These are phyloP conservation scores for Hydrocynus forskahlii DNA, from an alignment of 2,797 vertebrate species.

Conservation along the genomic window DNA sequence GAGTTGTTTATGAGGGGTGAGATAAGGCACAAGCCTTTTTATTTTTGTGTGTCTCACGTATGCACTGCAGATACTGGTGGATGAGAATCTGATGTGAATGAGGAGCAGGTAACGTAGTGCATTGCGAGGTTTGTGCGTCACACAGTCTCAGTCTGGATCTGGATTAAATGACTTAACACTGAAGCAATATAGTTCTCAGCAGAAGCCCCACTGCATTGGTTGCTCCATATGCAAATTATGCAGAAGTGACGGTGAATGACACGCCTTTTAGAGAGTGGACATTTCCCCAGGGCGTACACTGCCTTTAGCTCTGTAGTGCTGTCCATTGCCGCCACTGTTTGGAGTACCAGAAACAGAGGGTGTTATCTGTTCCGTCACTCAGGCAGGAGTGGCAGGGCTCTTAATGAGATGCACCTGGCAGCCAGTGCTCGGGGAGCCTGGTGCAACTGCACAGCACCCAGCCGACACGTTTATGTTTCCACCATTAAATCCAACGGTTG, in stretches of 20 bases:
- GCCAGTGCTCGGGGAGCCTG: constrained; percentile 21
- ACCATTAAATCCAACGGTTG: constrained; percentile 57
- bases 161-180: background rate
- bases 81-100: background rate
- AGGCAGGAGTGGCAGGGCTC: constrained; percentile 31
- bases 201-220: background rate
- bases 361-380: constrained; percentile 48
- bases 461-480: constrained; percentile 46
- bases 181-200: background rate
- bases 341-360: constrained; percentile 39
- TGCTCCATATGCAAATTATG: background rate
- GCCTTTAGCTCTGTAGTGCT: constrained; percentile 19
- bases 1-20: constrained; percentile 4
- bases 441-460: constrained; percentile 28
- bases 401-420: constrained; percentile 64
- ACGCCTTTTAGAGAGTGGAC: constrained; percentile 10
- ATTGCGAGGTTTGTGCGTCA: background rate
- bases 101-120: background rate
- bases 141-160: background rate
- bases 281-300: constrained; percentile 18
- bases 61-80: background rate
- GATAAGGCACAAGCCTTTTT: constrained; percentile 28
- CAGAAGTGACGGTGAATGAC: constrained; percentile 24
- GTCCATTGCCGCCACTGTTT: constrained; percentile 19
- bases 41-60: background rate